Evolutionary conservation across 2,797 vertebrate species (phyloP), one percentile per base, ranked within the genome.

Genomic region (Dendrocincla tyrannina): DNA sequence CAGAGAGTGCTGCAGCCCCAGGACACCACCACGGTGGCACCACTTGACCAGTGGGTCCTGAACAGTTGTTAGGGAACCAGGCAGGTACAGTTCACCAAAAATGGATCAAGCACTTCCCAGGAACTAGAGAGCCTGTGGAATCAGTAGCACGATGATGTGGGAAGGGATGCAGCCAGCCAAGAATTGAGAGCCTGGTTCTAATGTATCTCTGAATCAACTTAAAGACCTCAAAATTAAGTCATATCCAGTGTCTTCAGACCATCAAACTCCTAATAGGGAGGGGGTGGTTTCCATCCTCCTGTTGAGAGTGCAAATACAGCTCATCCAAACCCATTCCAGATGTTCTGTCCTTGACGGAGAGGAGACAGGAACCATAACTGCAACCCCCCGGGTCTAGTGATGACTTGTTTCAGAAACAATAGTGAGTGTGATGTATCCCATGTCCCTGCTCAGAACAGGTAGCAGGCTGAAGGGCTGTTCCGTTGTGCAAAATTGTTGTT

Each of bases 181-280:
- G 74, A 27, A 17, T 3, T 53, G 60, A 42, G 22, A 81, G 64
- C 64, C 82, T 86, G 77, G 73, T 69, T 89, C 69, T 84, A 89
- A 83, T 5, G 13, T n/a, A 47, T 59, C 50, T 28, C 81, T 53
- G 46, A 80, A 53, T 56, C 46, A 41, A 83, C 50, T 33, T 27
- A 37, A 80, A 81, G 77, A 28, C 72, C 76, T 88, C 39, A 53
- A 63, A 66, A 81, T 84, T n/a, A 81, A 94, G 74, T 62, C 47
- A 62, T 17, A 47, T 49, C 25, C 69, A 74, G 24, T 23, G 20
- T 22, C 60, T 73, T 81, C 30, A 32, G 39, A 77, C 24, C 83
- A 67, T 47, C 87, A 53, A 3, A 33, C 77, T 72, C 64, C 59
- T 73, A 12, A 80, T 5, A 39, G 41, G 19, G 89, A 89, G 69